Evolutionary conservation across 1,140 invertebrate genomes (phyloP), one percentile per base, ranked within the genome.

Genomic region (Venturia canescens): DNA sequence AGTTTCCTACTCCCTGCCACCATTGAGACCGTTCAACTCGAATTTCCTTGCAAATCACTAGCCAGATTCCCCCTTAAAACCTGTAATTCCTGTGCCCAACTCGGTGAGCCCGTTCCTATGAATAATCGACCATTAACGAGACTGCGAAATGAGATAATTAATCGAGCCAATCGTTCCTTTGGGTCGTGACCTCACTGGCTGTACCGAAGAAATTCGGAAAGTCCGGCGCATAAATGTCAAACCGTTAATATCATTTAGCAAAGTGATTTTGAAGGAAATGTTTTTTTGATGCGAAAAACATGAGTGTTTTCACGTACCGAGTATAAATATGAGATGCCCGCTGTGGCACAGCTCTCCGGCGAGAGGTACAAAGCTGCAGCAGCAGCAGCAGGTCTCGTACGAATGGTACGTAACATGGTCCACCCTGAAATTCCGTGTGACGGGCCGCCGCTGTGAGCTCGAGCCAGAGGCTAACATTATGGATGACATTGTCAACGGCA

Each of bases 381-480:
- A 60, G 72, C 72, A 29, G 63, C 71, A 57, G n/a, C 71, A 53
- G 71, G 48, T 29, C 29, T 26, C 21, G 11, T 27, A 57, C 71
- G 71, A 11, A 44, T 26, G 38, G n/a, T 74, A 74, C 71, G 44
- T 13, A 21, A 29, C 16, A 29, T 34, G 50, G 48, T 76, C 50
- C 72, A 76, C 72, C 72, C 44, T 53, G 29, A 76, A 76, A 76
- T 76, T 76, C 72, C 27, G 60, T 80, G 48, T 75, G 79, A 69
- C 44, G 63, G 31, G 60, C 38, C 63, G 83, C 71, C 81, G 79
- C 74, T 44, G 38, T 60, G 48, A 29, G n/a, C 67, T 21, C 29
- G 72, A 83, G 85, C 76, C 80, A 60, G n/a, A n/a, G 78, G 69
- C n/a, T 53, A 69, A 69, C 77, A 69, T 79, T 79, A 79, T 79